Base-by-base conservation (phyloP, 2,113 vertebrate species). In the Anolis sagrei region DNA sequence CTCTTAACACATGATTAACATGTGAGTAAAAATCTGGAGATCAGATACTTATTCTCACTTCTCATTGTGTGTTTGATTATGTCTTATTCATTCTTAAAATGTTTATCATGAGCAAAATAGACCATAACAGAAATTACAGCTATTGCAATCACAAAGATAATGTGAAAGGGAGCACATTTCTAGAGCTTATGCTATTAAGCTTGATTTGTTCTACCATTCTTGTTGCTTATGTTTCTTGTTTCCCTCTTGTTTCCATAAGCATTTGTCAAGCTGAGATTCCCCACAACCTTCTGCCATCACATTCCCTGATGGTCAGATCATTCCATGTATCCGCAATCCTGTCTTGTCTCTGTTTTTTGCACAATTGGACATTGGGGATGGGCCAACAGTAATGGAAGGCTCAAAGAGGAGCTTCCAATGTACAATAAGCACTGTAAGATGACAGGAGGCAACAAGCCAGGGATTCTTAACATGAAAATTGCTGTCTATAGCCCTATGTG, bases 231-330 rank as follows among this genome's bases (percentile, higher is more conserved):
- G 72, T 2, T 77, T 87, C 11, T 64, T 77, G 5, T 77, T 74
- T 87, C 89, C 16, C 68, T 88, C 7, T 4, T 70, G 25, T 1
- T 48, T 90, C 27, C n/a, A 23, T 74, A 58, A 76, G 70, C 86
- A 1, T 23, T 27, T 76, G 13, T 85, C 18, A 75, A 0, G 69
- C 25, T 23, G 0, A 91, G 87, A 88, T 29, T 54, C 86, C 44
- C 78, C 75, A 4, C 29, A 81, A 29, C 27, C 87, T 89, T 10
- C 77, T 89, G 90, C 83, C 58, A 51, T 78, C 82, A n/a, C 0
- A 86, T 93, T 44, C 87, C 85, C 82, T 88, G 86, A 72, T 81
- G 23, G 49, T 34, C 82, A 34, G 36, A 79, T 82, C 66, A 51
- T 82, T 54, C 72, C 13, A 14, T 27, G 7, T 1, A 49, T 87